These are phyloP conservation scores for Zoanthus gigantus DNA, from an alignment of 92 coral and sea anemone genomes.

Conservation along the genomic window DNA sequence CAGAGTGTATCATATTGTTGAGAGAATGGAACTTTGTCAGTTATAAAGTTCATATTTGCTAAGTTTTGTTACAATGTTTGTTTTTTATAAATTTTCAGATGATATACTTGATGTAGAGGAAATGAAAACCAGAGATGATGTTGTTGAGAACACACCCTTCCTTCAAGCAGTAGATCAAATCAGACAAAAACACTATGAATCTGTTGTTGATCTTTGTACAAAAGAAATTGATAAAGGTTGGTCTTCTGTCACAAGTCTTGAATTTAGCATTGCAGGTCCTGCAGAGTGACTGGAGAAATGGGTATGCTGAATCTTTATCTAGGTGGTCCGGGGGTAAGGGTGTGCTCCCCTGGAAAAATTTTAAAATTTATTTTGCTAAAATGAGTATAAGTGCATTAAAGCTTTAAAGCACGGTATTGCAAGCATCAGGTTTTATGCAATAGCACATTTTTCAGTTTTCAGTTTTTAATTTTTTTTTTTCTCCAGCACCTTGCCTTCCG, in stretches of 20 bases:
- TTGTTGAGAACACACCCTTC: slow-evolving; percentile 77
- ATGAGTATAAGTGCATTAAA: no score
- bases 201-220: slow-evolving; percentile 81
- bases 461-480: no score
- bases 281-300: no score
- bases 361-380: no score
- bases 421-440: no score
- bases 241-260: neutral
- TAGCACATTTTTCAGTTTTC: no score
- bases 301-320: no score
- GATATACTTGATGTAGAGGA: slow-evolving; percentile 65
- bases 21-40: neutral
- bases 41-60: neutral
- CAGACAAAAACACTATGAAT: slow-evolving; percentile 77
- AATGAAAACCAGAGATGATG: slow-evolving; percentile 65
- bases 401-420: no score
- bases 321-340: no score
- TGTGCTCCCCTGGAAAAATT: no score
- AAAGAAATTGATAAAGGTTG: slow-evolving; percentile 88
- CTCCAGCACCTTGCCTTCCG: no score
- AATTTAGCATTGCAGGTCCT: neutral
- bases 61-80: neutral
- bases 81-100: slow-evolving; percentile 56
- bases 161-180: slow-evolving; percentile 83
- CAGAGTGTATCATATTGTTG: neutral